Base-by-base conservation (phyloP, 2,888 invertebrate species). In the Rhingia campestris region DNA sequence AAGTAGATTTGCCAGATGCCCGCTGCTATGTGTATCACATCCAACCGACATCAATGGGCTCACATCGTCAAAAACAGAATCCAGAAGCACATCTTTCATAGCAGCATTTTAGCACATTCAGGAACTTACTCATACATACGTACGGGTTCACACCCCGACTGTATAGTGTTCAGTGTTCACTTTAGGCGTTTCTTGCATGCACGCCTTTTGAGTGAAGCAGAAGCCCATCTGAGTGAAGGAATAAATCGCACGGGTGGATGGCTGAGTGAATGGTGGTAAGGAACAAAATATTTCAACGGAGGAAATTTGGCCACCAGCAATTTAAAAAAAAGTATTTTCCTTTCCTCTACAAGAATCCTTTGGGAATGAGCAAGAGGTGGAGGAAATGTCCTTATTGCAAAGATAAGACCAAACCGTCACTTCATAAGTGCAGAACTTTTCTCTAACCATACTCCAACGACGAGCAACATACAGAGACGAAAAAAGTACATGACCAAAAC, bases 101-200 rank as follows among this genome's bases (percentile, higher is more conserved):
- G 58, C 59, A 22, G 53, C 43, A 76, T 81, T 81, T 81, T 53
- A 64, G 70, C 81, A 69, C 70, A 69, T 39, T 69, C 63, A 63
- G 54, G 63, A 64, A 58, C 67, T 54, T 43, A 39, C 58, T 30
- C 66, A 54, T 32, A 56, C 47, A 37, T 0, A 39, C 4, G 5
- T 12, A 41, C 45, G 35, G 41, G 39, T 69, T 70, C 76, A 70
- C 81, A 76, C 70, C 45, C 70, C 5, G 22, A 49, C 56, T 43
- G 12, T 33, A 43, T 61, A 35, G 53, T 51, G 63, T 75, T 75
- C 75, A 35, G 53, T 51, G 63, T 75, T 75, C 75, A 72, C 76
- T 70, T 79, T 41, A 70, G 81, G 76, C 76, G 47, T 72, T 72
- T 61, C 58, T 72, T 64, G 81, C 70, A 76, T 76, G 70, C 70